Conservation (phyloP, 2,113 vertebrate species). For the Regulus satrapa region DNA sequence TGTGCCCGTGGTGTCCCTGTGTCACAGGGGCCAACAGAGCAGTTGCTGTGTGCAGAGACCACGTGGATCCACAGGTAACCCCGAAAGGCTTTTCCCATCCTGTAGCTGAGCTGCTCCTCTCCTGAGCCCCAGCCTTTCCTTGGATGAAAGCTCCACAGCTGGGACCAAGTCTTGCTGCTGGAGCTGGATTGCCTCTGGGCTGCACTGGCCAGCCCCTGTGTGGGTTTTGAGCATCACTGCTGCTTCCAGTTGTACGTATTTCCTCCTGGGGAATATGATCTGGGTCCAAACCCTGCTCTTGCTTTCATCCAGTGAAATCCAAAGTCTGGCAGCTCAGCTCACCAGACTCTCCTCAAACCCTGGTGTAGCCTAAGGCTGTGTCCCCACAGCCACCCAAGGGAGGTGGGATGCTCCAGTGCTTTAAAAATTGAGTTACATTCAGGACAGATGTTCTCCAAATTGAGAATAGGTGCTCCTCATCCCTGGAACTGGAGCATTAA, state of each 20-base stretch:
- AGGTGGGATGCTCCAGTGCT: not conserved
- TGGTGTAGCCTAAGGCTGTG: not conserved
- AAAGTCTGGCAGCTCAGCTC: not conserved
- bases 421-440: not conserved
- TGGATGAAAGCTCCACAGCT: not conserved
- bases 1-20: not conserved
- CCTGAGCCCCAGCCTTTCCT: not conserved
- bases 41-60: not conserved
- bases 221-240: not conserved
- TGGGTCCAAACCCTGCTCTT: not conserved
- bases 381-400: not conserved
- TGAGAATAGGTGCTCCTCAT: not conserved
- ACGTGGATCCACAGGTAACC: not conserved
- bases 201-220: not conserved
- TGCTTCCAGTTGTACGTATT: not conserved
- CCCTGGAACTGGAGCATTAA: accelerated
- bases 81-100: not conserved
- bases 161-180: not conserved
- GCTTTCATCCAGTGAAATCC: not conserved
- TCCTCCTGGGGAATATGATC: not conserved
- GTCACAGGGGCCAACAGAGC: not conserved
- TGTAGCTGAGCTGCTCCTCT: not conserved
- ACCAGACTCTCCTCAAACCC: not conserved
- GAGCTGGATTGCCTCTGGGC: not conserved
- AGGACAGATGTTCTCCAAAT: not conserved